Base-by-base conservation (phyloP, 1,140 invertebrate genomes). In the Sweltsa coloradensis region DNA sequence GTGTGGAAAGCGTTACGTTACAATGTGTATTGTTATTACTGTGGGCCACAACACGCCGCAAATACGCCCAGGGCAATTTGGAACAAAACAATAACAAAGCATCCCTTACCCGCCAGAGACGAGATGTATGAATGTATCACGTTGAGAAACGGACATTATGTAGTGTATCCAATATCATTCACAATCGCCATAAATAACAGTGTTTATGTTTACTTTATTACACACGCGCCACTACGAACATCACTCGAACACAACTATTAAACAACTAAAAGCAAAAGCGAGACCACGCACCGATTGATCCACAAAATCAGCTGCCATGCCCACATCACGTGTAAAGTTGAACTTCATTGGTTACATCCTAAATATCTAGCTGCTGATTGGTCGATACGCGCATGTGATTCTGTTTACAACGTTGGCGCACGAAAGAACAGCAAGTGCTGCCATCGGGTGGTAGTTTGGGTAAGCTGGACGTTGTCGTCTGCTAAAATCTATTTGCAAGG, bases 71-170 rank as follows among this genome's bases (percentile, higher is more conserved):
- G 23, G 16, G 36, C n/a, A 5, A 19, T 7, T 37, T 37, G 23
- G 16, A 37, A 9, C 18, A 37, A 19, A 37, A n/a, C n/a, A n/a
- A n/a, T n/a, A n/a, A n/a, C n/a, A n/a, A n/a, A n/a, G n/a, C n/a
- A n/a, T 23, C 34, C 37, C 81, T 75, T 72, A 89, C 86, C 85
- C 85, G 73, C 86, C 86, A 63, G 85, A 85, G 54, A 89, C 72
- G 55, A 90, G 75, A 70, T 90, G 85, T 67, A 89, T 85, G 48
- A 86, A 71, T 53, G 85, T 85, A 69, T 89, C 85, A 64, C 74
- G 73, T 68, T 66, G 48, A 14, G 14, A 22, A 29, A 11, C 16
- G 7, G n/a, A n/a, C n/a, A n/a, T n/a, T n/a, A n/a, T n/a, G n/a
- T n/a, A n/a, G n/a, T n/a, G n/a, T n/a, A n/a, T n/a, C n/a, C n/a